These are phyloP conservation scores for Catocala fraxini DNA, from an alignment of 2,888 invertebrate genomes.

Conservation along the genomic window DNA sequence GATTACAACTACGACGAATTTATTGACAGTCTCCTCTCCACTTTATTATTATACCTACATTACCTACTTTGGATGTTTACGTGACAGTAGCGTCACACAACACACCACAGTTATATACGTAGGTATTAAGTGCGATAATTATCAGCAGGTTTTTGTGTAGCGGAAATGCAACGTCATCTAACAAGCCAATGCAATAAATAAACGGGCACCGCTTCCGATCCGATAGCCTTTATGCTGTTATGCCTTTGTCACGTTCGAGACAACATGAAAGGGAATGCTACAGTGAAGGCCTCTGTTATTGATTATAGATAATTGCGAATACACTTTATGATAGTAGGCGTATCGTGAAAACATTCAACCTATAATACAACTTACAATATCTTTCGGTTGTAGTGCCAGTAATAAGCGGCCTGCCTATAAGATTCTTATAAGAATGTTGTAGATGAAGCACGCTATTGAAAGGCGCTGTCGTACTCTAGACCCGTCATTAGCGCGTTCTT, in stretches of 20 bases:
- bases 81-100: slow-evolving; percentile 22
- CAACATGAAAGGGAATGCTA: not conserved
- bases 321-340: too few relatives aligned
- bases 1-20: too few relatives aligned
- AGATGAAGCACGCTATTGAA: too few relatives aligned
- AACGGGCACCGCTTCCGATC: slow-evolving; percentile 28
- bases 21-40: too few relatives aligned
- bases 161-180: slow-evolving; percentile 42
- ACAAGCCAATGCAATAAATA: slow-evolving; percentile 37
- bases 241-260: not conserved
- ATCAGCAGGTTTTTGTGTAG: slow-evolving; percentile 26
- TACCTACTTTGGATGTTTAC: slow-evolving; percentile 24
- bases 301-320: not conserved
- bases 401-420: slow-evolving; percentile 1
- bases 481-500: not conserved
- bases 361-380: too few relatives aligned
- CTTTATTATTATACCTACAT: not conserved
- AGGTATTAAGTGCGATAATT: slow-evolving; percentile 17
- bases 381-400: too few relatives aligned
- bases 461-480: not conserved
- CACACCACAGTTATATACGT: too few relatives aligned
- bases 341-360: too few relatives aligned
- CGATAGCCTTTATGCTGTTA: slow-evolving; percentile 11
- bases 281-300: not conserved
- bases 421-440: slow-evolving; percentile 19